phyloP scores from a whole-genome alignment of 2,113 vertebrate genomes.

The Hystrix cristata region DNA sequence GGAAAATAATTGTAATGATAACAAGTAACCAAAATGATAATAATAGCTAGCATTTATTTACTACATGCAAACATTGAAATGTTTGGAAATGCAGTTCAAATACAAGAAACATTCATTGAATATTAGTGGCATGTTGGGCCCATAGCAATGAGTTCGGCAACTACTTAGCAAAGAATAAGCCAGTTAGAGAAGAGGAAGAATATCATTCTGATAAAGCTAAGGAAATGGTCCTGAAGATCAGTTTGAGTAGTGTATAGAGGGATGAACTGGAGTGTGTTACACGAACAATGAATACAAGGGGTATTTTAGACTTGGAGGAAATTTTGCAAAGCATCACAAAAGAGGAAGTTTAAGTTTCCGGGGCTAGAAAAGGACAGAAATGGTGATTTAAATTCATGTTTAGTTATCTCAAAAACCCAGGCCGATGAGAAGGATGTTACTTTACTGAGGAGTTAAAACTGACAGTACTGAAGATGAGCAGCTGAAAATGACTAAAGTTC shows the following conservation, averaged over 20 bases:
- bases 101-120: background rate
- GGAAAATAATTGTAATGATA: constrained; percentile 1
- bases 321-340: background rate
- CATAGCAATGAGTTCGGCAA: background rate
- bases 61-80: background rate
- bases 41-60: background rate
- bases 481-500: background rate
- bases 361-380: background rate
- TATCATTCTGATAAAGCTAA: background rate
- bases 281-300: background rate
- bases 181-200: background rate
- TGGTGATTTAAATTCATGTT: background rate
- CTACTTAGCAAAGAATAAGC: background rate
- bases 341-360: rapidly evolving
- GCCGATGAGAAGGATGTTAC: no score
- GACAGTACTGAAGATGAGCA: background rate
- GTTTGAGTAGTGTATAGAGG: background rate
- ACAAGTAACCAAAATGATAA: background rate
- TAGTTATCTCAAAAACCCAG: background rate
- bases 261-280: background rate
- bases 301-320: background rate
- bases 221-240: background rate
- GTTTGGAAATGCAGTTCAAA: constrained; percentile 27
- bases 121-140: background rate
- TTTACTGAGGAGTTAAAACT: background rate